Evolutionary conservation across 2,888 invertebrate genomes (phyloP).

Genomic region (Macrosiphum euphorbiae): DNA sequence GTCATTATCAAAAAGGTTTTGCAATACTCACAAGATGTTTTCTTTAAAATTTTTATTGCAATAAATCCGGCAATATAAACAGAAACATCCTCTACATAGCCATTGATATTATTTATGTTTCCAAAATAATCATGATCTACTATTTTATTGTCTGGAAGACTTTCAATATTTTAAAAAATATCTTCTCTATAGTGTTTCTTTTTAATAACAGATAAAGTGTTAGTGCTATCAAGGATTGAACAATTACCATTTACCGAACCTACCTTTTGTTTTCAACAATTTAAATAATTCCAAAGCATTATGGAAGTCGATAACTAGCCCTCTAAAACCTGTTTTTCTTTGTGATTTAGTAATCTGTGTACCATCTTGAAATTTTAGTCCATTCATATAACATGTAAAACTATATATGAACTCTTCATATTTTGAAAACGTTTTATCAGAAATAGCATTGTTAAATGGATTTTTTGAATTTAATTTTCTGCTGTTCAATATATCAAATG

Average conservation of each 20-base stretch:
- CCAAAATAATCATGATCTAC: background rate
- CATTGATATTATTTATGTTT: background rate
- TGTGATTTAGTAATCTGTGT: no score
- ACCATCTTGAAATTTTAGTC: no score
- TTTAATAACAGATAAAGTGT: background rate
- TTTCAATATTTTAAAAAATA: background rate
- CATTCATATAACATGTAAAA: no score
- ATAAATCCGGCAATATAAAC: background rate
- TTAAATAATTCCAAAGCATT: background rate
- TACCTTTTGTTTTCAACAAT: background rate
- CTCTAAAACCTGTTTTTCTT: background rate
- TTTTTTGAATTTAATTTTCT: no score
- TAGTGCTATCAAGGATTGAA: background rate
- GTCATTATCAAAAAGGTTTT: background rate
- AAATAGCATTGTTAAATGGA: constrained; percentile 9
- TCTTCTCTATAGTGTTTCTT: background rate
- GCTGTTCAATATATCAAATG: background rate
- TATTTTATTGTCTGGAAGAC: background rate
- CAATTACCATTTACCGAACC: background rate
- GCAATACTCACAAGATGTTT: background rate
- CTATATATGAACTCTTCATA: no score
- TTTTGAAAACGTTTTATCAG: background rate
- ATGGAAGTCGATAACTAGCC: background rate
- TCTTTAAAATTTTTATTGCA: background rate
- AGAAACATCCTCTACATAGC: background rate